A percentile compares a stretch with the other conserved stretches of the same genome.
Evolutionary conservation across 2,113 vertebrate species (phyloP).

Genomic region (Chaetorhynchus papuensis): DNA sequence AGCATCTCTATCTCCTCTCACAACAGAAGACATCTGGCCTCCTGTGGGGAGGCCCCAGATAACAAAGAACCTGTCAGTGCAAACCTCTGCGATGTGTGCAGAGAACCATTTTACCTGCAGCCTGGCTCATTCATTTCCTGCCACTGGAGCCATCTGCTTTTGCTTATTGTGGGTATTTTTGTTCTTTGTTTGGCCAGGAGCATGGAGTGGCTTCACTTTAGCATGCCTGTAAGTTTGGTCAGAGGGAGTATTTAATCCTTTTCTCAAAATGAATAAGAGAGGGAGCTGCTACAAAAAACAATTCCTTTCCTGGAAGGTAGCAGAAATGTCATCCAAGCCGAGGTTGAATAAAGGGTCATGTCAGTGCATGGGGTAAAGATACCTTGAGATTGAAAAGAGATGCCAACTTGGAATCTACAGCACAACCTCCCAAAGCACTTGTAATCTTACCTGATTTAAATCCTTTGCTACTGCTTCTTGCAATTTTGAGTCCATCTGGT

Average conservation of each 20-base stretch:
- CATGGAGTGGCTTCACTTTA: conserved; percentile 27
- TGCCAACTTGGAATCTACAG: neutral
- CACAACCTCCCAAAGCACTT: neutral
- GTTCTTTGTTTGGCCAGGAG: conserved; percentile 45
- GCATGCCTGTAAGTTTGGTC: conserved; percentile 25
- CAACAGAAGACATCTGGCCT: conserved; percentile 57
- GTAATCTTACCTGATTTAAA: neutral
- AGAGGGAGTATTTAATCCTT: conserved; percentile 38
- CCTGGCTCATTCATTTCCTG: conserved; percentile 56
- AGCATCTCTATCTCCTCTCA: conserved; percentile 52
- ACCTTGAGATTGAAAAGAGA: neutral
- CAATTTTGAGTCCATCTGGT: neutral
- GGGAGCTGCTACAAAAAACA: conserved; percentile 23
- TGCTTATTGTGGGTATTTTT: conserved; percentile 57
- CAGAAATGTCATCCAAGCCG: conserved; percentile 24
- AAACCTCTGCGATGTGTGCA: neutral
- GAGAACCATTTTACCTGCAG: conserved; percentile 57
- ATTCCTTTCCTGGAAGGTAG: conserved; percentile 52
- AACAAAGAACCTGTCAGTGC: conserved; percentile 61
- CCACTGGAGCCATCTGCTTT: conserved; percentile 60
- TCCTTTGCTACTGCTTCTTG: neutral
- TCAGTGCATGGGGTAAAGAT: neutral
- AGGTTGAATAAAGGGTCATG: conserved; percentile 38
- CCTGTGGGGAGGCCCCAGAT: conserved; percentile 43
- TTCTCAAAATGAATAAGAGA: conserved; percentile 32